Evolutionary conservation across 2,797 vertebrate genomes (phyloP).

Genomic region (Thalassophryne amazonica): DNA sequence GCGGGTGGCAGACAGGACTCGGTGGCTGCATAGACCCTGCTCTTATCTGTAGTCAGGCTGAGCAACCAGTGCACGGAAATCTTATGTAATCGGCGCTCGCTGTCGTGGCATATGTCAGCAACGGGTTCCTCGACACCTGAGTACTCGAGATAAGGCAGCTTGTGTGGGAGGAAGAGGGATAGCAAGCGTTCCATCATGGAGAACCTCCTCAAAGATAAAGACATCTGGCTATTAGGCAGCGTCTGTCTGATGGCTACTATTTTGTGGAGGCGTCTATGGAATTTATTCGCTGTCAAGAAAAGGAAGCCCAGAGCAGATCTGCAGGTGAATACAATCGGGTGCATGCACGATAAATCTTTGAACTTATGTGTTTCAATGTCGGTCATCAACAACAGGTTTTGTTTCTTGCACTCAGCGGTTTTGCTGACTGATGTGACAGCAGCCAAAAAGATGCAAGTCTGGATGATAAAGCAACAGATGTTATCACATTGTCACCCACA

Average conservation of each 20-base stretch:
- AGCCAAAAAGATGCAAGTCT: neutral
- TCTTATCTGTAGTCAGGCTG: conserved; percentile 16
- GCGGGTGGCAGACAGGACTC: conserved; percentile 43
- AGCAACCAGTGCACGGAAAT: conserved; percentile 17
- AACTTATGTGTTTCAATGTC: no score
- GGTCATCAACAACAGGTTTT: neutral
- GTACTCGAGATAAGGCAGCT: conserved; percentile 43
- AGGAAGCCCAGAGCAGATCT: conserved; percentile 63
- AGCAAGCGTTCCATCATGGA: conserved; percentile 76
- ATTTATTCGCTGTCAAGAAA: conserved; percentile 76
- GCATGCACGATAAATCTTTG: no score
- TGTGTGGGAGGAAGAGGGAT: conserved; percentile 6
- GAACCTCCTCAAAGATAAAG: conserved; percentile 79
- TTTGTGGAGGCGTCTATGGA: conserved; percentile 85
- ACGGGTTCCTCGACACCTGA: conserved; percentile 19
- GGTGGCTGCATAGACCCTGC: conserved; percentile 27
- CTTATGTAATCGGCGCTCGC: conserved; percentile 33
- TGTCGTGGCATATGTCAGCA: conserved; percentile 52
- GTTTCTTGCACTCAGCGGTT: neutral
- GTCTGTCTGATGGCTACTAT: conserved; percentile 85
- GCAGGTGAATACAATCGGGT: conserved; percentile 79
- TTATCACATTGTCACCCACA: neutral
- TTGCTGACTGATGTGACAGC: neutral
- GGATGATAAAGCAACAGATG: neutral
- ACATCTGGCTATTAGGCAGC: conserved; percentile 85